Percentiles rank a stretch among this genome's conserved stretches.
These are phyloP conservation scores for Phylloscopus collybita DNA, from an alignment of 2,797 vertebrate species.

Conservation along the genomic window DNA sequence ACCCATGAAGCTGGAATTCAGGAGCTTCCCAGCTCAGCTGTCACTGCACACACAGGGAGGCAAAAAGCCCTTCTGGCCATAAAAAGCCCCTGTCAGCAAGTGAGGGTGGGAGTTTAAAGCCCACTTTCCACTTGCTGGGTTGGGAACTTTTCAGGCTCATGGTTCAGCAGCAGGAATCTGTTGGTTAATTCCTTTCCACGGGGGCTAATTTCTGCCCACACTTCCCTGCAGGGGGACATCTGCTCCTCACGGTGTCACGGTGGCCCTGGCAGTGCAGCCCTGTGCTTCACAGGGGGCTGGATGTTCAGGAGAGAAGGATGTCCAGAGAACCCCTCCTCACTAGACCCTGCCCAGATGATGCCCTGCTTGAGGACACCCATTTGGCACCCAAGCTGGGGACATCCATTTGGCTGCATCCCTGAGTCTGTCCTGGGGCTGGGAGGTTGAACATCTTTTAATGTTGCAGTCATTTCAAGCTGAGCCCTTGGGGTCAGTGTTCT, in stretches of 20 bases:
- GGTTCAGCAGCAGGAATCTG: background rate
- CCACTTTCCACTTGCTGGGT: background rate
- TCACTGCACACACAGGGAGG: background rate
- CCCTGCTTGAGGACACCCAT: background rate
- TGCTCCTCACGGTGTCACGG: background rate
- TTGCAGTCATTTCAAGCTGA: background rate
- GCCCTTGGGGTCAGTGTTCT: background rate
- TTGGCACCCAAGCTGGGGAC: background rate
- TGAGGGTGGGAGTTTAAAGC: background rate
- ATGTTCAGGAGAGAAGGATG: background rate
- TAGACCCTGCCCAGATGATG: background rate
- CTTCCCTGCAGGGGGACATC: rapidly evolving
- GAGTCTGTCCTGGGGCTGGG: background rate
- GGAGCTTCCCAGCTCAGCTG: background rate
- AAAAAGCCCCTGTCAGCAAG: background rate
- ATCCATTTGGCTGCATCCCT: rapidly evolving
- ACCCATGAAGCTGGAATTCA: background rate
- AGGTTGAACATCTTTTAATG: background rate
- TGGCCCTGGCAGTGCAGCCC: background rate
- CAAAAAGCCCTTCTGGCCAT: background rate
- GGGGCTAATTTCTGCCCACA: background rate
- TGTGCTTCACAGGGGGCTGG: background rate
- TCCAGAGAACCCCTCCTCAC: background rate
- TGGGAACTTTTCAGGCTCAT: rapidly evolving
- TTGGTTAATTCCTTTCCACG: background rate